A percentile compares a stretch with the other conserved stretches of the same genome.
These are phyloP conservation scores for Papilio elwesi DNA, from an alignment of 2,888 invertebrate species.

Conservation along the genomic window DNA sequence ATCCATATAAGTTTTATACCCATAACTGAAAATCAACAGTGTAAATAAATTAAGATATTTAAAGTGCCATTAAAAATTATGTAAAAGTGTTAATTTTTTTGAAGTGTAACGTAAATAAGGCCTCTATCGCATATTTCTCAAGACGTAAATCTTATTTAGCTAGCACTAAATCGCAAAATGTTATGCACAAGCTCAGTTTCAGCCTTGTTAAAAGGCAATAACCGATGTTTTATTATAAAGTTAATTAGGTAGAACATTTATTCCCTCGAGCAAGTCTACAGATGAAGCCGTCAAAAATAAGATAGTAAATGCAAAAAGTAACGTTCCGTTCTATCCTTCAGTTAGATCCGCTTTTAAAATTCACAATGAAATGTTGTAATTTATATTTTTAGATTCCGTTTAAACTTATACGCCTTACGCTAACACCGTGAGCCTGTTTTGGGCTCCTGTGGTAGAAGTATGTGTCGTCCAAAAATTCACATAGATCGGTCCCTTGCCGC, in stretches of 20 bases:
- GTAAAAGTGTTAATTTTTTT: no score
- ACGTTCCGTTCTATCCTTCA: neutral
- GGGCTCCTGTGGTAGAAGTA: no score
- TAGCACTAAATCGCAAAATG: conserved; percentile 4
- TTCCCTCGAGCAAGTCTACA: conserved; percentile 75
- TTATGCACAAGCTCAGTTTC: conserved; percentile 59
- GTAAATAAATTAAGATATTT: no score
- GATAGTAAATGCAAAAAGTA: conserved; percentile 61
- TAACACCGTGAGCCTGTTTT: no score
- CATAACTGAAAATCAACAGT: no score
- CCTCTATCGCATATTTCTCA: neutral
- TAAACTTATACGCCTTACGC: no score
- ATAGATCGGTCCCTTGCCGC: no score
- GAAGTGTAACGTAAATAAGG: neutral
- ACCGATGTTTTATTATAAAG: conserved; percentile 78
- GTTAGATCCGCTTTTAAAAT: neutral
- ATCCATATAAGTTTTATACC: no score
- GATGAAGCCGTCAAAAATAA: conserved; percentile 61
- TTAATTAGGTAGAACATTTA: conserved; percentile 81
- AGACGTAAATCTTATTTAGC: neutral
- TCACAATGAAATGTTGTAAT: no score
- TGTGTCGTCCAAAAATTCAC: no score
- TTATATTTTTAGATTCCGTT: no score
- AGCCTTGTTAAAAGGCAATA: conserved; percentile 74
- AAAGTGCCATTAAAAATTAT: no score